Base-by-base conservation (phyloP, 2,888 invertebrate species). In the Scaptomyza tumidula region DNA sequence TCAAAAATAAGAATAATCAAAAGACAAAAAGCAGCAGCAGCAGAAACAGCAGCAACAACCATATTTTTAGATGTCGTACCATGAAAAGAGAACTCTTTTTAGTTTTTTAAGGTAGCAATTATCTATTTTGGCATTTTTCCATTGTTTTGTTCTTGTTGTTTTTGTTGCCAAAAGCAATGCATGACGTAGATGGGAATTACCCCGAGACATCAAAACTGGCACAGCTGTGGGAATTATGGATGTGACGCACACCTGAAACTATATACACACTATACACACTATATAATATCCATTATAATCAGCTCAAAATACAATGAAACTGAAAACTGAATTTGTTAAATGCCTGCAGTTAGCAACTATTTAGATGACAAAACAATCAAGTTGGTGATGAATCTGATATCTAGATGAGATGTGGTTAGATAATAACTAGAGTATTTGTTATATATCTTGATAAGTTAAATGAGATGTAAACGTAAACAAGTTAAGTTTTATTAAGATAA, bases 151-250 rank as follows among this genome's bases (percentile, higher is more conserved):
- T 49, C 7, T 31, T 46, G 27, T 39, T 33, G 1, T 46, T 65
- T 45, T 50, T 73, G n/a, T 35, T 58, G 6, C 9, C 52, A 19
- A 19, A 19, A 19, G 24, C 24, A 24, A 24, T 2, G 1, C 24
- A 45, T 87, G 86, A 87, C 88, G 80, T 74, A 59, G 57, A 70
- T 85, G 83, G 81, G 61, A 76, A 79, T 64, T 71, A 52, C 82
- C 76, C 37, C 13, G 56, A 64, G 52, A 44, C 45, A 54, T 31
- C 37, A 49, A 60, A 78, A 68, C 65, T 65, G 52, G 64, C 49
- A 65, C 86, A 87, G 73, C 82, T 87, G 82, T 63, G 53, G 33
- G 58, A 54, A 50, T 54, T 48, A 52, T 48, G 41, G 16, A 27
- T 57, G 65, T 71, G 74, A 81, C 69, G 81, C 81, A 80, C 68